Conservation (phyloP, 2,888 invertebrate species). For the Liodrosophila aerea region DNA sequence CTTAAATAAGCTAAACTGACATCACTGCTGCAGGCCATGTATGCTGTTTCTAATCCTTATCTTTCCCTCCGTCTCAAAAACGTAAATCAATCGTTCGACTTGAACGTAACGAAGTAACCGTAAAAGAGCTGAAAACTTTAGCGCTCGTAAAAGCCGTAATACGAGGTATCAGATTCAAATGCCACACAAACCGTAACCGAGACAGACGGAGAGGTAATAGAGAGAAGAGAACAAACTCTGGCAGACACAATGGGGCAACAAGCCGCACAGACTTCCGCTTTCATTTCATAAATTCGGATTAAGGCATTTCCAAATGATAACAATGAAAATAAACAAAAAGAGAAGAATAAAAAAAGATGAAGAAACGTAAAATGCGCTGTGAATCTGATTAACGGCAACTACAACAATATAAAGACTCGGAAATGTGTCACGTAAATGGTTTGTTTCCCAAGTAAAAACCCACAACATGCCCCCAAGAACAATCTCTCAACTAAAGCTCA, state of each 20-base stretch:
- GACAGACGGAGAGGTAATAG: background rate
- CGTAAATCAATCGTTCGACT: constrained; percentile 54
- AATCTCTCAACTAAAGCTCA: constrained; percentile 50
- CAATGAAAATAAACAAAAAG: constrained; percentile 59
- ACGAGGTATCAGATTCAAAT: constrained; percentile 49
- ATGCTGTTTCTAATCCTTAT: no score
- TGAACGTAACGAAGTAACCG: constrained; percentile 61
- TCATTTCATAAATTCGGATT: constrained; percentile 76
- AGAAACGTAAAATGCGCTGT: constrained; percentile 55
- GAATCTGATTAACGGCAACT: constrained; percentile 73
- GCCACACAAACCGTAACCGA: constrained; percentile 61
- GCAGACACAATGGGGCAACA: constrained; percentile 62
- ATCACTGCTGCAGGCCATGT: no score
- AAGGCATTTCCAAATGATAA: constrained; percentile 77
- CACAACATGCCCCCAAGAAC: constrained; percentile 60
- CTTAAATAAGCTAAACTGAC: no score
- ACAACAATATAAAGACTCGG: constrained; percentile 27
- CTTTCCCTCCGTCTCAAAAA: no score
- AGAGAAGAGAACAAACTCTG: constrained; percentile 9
- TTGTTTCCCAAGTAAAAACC: constrained; percentile 56
- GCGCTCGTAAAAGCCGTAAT: constrained; percentile 55
- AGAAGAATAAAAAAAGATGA: constrained; percentile 11
- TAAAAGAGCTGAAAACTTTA: constrained; percentile 26
- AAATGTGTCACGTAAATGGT: constrained; percentile 73
- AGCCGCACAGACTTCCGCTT: constrained; percentile 76